Conservation (phyloP, 2,888 invertebrate species). For the Melikaiella ostensackeni region DNA sequence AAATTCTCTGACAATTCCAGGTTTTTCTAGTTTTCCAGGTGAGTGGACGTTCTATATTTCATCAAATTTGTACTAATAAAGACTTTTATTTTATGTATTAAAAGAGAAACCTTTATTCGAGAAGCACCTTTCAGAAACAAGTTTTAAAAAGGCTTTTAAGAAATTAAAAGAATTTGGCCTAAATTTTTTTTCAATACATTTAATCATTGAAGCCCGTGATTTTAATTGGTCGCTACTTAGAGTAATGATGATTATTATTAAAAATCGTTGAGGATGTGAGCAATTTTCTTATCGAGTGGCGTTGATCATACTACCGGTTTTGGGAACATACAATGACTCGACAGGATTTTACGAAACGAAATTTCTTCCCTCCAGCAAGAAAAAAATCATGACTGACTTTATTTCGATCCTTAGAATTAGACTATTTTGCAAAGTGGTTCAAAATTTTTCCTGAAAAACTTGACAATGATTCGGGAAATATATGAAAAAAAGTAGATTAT, state of each 20-base stretch:
- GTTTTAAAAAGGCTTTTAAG: not conserved
- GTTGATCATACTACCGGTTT: conserved; percentile 64
- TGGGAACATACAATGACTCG: conserved; percentile 40
- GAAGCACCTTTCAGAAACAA: not conserved
- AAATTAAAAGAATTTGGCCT: not conserved
- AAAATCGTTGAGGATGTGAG: conserved; percentile 66
- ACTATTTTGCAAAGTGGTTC: too few relatives aligned
- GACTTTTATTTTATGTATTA: not conserved
- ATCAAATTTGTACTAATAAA: too few relatives aligned
- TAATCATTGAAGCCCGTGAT: not conserved
- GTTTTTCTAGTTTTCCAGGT: too few relatives aligned
- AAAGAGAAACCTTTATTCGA: not conserved
- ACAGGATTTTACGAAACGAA: not conserved
- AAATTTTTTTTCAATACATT: not conserved
- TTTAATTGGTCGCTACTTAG: not conserved
- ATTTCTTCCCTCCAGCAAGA: not conserved
- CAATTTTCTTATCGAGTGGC: conserved; percentile 66
- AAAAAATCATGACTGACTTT: not conserved
- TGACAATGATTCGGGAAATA: too few relatives aligned
- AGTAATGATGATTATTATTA: conserved; percentile 71
- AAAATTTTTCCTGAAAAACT: too few relatives aligned
- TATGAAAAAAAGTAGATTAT: too few relatives aligned
- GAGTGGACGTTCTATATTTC: too few relatives aligned
- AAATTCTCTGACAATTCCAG: too few relatives aligned
- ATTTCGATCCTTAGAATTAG: not conserved